Evolutionary conservation across 2,888 invertebrate genomes (phyloP).

Genomic region (Aporophyla lueneburgensis): DNA sequence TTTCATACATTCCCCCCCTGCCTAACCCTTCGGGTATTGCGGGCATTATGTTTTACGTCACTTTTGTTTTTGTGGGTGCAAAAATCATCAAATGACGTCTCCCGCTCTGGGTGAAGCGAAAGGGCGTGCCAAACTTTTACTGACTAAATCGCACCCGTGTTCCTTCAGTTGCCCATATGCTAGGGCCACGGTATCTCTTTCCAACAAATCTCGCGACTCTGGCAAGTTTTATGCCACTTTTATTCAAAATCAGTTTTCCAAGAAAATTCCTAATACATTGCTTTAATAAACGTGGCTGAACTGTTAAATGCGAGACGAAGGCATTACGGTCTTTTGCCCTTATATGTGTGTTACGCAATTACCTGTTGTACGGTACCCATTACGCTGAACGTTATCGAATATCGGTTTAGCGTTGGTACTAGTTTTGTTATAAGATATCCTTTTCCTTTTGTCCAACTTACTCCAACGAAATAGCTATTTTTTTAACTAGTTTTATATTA

Average conservation of each 20-base stretch:
- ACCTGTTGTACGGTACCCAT: too few species aligned
- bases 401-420: neutral
- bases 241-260: neutral
- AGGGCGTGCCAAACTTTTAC: too few species aligned
- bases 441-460: neutral
- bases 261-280: neutral
- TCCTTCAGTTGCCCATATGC: too few species aligned
- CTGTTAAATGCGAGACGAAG: neutral
- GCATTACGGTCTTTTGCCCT: neutral
- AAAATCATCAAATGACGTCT: too few species aligned
- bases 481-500: neutral
- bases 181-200: too few species aligned
- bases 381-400: neutral
- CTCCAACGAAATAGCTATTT: neutral
- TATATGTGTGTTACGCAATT: neutral
- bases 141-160: too few species aligned
- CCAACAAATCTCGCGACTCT: too few species aligned
- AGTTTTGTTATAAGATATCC: neutral
- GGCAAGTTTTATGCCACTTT: neutral
- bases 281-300: neutral
- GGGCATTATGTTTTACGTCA: neutral
- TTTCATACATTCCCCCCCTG: neutral
- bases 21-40: neutral
- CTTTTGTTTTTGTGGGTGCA: neutral
- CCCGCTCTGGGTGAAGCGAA: too few species aligned